Evolutionary conservation across 1,140 invertebrate genomes (phyloP).

Genomic region (Procambarus clarkii): DNA sequence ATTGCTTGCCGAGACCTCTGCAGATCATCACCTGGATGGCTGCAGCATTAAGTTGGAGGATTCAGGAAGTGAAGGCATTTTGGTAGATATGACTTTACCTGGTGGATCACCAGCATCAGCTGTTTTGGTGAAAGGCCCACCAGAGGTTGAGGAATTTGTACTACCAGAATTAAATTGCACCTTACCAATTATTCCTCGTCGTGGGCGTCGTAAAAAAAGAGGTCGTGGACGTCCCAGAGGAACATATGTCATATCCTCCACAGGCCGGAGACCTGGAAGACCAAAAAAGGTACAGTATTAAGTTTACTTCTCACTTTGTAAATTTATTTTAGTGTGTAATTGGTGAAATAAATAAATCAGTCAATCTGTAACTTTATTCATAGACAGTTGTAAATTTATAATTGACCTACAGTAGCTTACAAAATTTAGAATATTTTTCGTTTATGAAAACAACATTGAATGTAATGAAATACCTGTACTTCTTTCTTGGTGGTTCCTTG

Average conservation of each 20-base stretch:
- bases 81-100: slow-evolving; percentile 63
- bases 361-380: too few species aligned
- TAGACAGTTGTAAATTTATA: too few species aligned
- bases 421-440: too few species aligned
- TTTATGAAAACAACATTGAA: too few species aligned
- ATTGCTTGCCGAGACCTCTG: slow-evolving; percentile 1
- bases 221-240: slow-evolving; percentile 61
- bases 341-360: too few species aligned
- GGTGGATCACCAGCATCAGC: slow-evolving; percentile 63
- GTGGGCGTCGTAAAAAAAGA: slow-evolving; percentile 61
- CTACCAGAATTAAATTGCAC: slow-evolving; percentile 14
- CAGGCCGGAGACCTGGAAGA: slow-evolving; percentile 62
- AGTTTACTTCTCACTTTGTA: background rate
- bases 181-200: slow-evolving; percentile 20
- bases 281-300: slow-evolving; percentile 54
- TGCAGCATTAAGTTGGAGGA: slow-evolving; percentile 61
- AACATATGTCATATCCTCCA: slow-evolving; percentile 66
- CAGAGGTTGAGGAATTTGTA: slow-evolving; percentile 50
- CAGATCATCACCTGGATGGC: slow-evolving; percentile 9
- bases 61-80: slow-evolving; percentile 34
- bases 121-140: slow-evolving; percentile 53
- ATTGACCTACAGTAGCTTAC: too few species aligned
- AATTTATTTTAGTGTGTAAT: too few species aligned
- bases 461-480: too few species aligned
- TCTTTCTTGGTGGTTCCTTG: too few species aligned